Evolutionary conservation across 2,888 invertebrate genomes (phyloP).

Genomic region (Tuta absoluta): DNA sequence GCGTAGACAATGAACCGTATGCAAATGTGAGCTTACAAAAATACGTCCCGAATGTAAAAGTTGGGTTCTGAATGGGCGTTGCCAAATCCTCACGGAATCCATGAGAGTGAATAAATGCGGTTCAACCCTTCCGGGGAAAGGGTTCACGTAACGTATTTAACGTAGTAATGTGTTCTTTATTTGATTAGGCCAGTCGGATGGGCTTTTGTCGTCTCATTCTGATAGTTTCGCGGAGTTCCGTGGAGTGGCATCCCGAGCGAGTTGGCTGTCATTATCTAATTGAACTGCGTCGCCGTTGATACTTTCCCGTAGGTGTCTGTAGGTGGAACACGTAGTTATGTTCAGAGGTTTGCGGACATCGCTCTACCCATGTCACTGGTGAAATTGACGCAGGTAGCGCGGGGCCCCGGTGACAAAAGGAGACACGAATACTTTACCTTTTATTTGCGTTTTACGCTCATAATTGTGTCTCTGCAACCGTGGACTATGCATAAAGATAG

Average conservation of each 20-base stretch:
- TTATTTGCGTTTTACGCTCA: constrained; percentile 16
- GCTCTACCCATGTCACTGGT: constrained; percentile 20
- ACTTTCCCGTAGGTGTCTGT: background rate
- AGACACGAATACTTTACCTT: constrained; percentile 12
- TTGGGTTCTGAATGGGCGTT: constrained; percentile 21
- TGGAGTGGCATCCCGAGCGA: constrained; percentile 18
- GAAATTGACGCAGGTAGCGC: constrained; percentile 21
- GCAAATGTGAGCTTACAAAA: constrained; percentile 27
- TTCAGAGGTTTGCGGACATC: constrained; percentile 5
- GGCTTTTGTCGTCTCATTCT: constrained; percentile 24
- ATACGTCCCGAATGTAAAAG: constrained; percentile 25
- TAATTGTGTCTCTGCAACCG: background rate
- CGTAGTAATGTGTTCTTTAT: constrained; percentile 28
- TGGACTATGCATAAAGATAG: constrained; percentile 16
- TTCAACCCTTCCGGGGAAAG: constrained; percentile 24
- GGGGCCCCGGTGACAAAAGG: constrained; percentile 19
- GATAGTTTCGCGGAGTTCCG: constrained; percentile 27
- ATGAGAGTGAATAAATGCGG: constrained; percentile 26
- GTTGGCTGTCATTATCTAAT: constrained; percentile 29
- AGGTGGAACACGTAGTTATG: constrained; percentile 1
- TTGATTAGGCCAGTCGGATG: constrained; percentile 27
- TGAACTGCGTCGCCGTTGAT: constrained; percentile 20
- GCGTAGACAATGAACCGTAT: constrained; percentile 27
- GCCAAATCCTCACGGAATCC: constrained; percentile 22
- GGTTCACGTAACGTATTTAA: constrained; percentile 27